Conservation (phyloP, 2,888 invertebrate genomes). For the Masnerella sp. region DNA sequence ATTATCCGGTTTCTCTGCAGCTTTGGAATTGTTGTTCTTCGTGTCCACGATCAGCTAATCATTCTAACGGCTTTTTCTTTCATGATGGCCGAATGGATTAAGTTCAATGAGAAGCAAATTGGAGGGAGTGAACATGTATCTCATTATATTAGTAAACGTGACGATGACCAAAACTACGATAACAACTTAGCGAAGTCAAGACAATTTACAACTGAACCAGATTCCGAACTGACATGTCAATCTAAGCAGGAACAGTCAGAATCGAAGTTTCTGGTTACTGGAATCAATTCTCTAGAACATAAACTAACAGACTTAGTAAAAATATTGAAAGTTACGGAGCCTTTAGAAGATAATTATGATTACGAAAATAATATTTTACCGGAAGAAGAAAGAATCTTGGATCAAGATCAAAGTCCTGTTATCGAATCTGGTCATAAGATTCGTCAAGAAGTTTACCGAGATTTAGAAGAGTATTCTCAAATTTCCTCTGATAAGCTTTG, state of each 20-base stretch:
- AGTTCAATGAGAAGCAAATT: too few species aligned
- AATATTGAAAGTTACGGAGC: constrained; percentile 55
- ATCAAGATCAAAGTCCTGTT: constrained; percentile 44
- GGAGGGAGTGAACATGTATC: too few species aligned
- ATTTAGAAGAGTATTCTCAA: constrained; percentile 63
- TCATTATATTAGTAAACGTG: too few species aligned
- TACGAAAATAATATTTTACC: constrained; percentile 61
- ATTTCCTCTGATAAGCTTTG: constrained; percentile 63
- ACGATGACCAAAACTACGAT: constrained; percentile 22
- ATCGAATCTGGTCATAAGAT: constrained; percentile 64
- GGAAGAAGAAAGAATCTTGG: constrained; percentile 49
- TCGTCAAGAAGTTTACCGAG: constrained; percentile 67
- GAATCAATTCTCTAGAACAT: constrained; percentile 29
- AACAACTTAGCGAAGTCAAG: too few species aligned
- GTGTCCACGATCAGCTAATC: not conserved
- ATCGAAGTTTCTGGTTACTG: constrained; percentile 25
- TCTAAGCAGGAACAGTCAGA: constrained; percentile 46
- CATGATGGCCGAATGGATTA: constrained; percentile 74
- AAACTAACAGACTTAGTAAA: constrained; percentile 52
- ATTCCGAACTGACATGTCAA: too few species aligned
- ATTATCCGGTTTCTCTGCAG: constrained; percentile 49
- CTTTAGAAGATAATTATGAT: constrained; percentile 41
- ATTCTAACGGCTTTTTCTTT: constrained; percentile 20
- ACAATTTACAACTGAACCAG: too few species aligned
- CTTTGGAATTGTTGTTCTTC: constrained; percentile 19